Evolutionary conservation across 2,113 vertebrate species (phyloP).

Genomic region (Odocoileus hemionus): DNA sequence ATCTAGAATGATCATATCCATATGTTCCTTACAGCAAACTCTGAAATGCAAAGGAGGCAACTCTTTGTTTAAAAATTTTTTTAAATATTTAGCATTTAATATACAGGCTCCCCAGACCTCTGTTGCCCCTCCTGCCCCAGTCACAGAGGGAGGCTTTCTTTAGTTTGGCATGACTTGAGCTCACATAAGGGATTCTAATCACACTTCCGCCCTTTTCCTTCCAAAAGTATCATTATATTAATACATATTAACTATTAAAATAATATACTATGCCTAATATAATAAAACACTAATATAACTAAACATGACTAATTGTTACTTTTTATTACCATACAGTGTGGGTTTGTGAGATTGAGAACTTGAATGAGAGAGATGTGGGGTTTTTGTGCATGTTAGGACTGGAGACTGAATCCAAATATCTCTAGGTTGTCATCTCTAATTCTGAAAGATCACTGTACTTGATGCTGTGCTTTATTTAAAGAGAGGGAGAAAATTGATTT

Average conservation of each 20-base stretch:
- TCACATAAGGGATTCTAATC: neutral
- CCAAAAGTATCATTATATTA: neutral
- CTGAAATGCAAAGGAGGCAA: neutral
- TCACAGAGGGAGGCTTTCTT: neutral
- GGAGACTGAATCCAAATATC: conserved; percentile 35
- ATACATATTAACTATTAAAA: neutral
- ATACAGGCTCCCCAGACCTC: neutral
- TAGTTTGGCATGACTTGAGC: neutral
- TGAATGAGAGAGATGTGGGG: neutral
- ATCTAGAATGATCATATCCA: neutral
- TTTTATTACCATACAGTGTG: neutral
- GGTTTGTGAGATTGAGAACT: neutral
- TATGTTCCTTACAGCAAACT: neutral
- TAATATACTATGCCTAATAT: neutral
- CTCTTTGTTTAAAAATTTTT: neutral
- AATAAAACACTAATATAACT: neutral
- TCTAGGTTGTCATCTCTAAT: conserved; percentile 61
- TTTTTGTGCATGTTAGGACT: neutral
- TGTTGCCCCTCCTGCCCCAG: neutral
- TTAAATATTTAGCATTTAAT: neutral
- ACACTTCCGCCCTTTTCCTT: neutral
- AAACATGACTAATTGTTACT: neutral
- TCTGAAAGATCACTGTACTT: conserved; percentile 53
- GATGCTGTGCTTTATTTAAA: conserved; percentile 60
- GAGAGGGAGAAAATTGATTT: conserved; percentile 67